Percentiles rank a stretch among this genome's conserved stretches.
Evolutionary conservation across 2,888 invertebrate genomes (phyloP).

Genomic region (Dynastes maya): DNA sequence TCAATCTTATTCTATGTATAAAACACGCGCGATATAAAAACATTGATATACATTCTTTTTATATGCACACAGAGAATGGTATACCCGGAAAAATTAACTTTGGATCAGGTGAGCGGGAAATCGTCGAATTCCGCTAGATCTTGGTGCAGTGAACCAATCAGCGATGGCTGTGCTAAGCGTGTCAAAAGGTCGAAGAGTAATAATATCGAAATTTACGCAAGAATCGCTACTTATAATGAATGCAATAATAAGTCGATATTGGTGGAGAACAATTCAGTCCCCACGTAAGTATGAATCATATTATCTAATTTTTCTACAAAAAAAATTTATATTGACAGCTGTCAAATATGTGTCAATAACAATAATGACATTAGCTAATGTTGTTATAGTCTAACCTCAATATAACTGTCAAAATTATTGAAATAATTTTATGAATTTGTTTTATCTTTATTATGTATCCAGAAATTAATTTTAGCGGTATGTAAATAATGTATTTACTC

Average conservation of each 20-base stretch:
- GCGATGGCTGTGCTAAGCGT: conserved; percentile 58
- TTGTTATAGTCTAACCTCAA: too few relatives aligned
- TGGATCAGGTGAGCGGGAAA: conserved; percentile 65
- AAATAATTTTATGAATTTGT: too few relatives aligned
- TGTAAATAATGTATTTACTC: not conserved
- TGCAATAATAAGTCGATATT: conserved; percentile 51
- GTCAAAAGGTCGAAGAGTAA: conserved; percentile 46
- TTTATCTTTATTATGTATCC: too few relatives aligned
- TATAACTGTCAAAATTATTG: too few relatives aligned
- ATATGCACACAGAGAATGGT: conserved; percentile 67
- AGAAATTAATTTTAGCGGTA: not conserved
- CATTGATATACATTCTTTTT: too few relatives aligned
- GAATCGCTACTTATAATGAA: conserved; percentile 51
- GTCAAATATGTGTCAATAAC: too few relatives aligned
- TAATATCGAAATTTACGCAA: conserved; percentile 35
- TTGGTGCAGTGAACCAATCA: conserved; percentile 67
- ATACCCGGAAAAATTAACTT: conserved; percentile 68
- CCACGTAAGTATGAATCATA: conserved; percentile 52
- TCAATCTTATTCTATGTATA: too few relatives aligned
- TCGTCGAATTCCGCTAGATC: conserved; percentile 62
- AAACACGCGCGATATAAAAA: too few relatives aligned
- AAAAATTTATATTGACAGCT: not conserved
- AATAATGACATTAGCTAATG: not conserved
- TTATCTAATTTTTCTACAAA: not conserved
- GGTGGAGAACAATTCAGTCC: conserved; percentile 46